A percentile compares a stretch with the other conserved stretches of the same genome.
These are phyloP conservation scores for Fragum whitleyi DNA, from an alignment of 2,888 invertebrate species.

Conservation along the genomic window DNA sequence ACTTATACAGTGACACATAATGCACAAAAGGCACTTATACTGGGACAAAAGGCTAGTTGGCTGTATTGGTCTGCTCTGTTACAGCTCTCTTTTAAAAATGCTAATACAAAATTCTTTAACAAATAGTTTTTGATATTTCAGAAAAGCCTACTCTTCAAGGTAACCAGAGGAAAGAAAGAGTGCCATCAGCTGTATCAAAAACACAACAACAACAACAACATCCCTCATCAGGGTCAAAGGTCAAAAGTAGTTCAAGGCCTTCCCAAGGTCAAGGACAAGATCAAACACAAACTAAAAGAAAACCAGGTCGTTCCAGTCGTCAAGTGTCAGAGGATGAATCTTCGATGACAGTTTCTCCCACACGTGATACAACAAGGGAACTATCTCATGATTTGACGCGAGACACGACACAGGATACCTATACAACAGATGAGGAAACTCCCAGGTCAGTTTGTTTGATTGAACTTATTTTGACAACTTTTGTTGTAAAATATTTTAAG, in stretches of 20 bases:
- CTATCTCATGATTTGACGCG: constrained; percentile 57
- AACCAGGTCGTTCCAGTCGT: constrained; percentile 27
- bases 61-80: too few relatives aligned
- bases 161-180: not conserved
- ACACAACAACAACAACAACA: constrained; percentile 13
- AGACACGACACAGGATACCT: constrained; percentile 66
- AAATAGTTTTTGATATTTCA: too few relatives aligned
- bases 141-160: constrained; percentile 10
- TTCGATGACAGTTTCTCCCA: constrained; percentile 56
- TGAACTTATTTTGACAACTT: too few relatives aligned
- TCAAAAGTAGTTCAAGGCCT: not conserved
- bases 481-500: too few relatives aligned
- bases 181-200: constrained; percentile 13
- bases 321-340: constrained; percentile 55
- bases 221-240: constrained; percentile 20
- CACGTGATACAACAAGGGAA: constrained; percentile 61
- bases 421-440: constrained; percentile 62
- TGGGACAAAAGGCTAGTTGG: too few relatives aligned
- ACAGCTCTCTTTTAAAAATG: too few relatives aligned
- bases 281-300: constrained; percentile 39
- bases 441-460: constrained; percentile 53
- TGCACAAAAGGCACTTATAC: too few relatives aligned
- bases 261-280: constrained; percentile 16
- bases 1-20: too few relatives aligned
- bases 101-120: too few relatives aligned